Percentiles rank a stretch among this genome's conserved stretches.
phyloP scores from a whole-genome alignment of 37 sponge, comb jelly and placozoan species.

The Crambe crambe region DNA sequence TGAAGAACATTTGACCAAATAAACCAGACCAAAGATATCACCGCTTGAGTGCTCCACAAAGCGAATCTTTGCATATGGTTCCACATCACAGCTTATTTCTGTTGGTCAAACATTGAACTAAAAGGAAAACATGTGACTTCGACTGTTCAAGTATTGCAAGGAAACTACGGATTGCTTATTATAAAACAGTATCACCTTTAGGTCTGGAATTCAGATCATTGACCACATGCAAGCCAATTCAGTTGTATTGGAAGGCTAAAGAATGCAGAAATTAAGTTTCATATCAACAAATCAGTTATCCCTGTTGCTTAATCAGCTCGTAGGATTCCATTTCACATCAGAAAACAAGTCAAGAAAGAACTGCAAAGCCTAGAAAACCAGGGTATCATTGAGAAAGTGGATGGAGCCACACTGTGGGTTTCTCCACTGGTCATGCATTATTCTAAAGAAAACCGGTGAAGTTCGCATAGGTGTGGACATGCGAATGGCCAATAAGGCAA shows the following conservation, averaged over 20 bases:
- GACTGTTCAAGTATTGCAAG: no score
- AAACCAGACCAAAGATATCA: no score
- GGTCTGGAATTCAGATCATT: no score
- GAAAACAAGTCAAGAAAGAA: background rate
- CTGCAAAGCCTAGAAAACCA: background rate
- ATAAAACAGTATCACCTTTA: background rate
- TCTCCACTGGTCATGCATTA: constrained; percentile 53
- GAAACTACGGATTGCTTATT: no score
- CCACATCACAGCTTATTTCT: no score
- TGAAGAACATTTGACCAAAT: no score
- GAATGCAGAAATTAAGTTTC: background rate
- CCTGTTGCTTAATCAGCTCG: background rate
- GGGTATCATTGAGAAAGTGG: background rate
- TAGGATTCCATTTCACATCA: background rate
- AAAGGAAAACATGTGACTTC: no score
- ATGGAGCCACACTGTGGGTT: constrained; percentile 37
- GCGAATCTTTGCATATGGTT: no score
- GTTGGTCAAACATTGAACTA: no score
- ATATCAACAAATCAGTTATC: background rate
- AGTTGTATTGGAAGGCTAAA: background rate
- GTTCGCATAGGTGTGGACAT: constrained; percentile 57
- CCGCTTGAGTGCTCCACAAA: no score
- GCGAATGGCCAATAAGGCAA: constrained; percentile 56
- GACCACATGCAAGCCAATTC: no score
- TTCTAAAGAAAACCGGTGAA: constrained; percentile 56